Percentiles rank a stretch among this genome's conserved stretches.
Conservation (phyloP, 2,888 invertebrate genomes). For the Sarcophaga carnaria region DNA sequence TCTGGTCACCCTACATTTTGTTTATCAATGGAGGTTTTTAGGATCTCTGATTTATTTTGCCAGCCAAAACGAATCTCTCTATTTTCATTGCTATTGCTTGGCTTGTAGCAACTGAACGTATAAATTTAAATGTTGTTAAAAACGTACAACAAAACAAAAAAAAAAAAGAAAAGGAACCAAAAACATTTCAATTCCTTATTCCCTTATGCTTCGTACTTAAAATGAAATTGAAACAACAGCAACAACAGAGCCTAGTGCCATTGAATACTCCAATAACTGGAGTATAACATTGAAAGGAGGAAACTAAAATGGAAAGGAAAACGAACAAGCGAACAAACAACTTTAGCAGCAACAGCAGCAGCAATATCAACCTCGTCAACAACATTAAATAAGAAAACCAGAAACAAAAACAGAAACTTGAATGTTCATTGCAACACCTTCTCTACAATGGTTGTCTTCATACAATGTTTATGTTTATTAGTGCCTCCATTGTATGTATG, state of each 20-base stretch:
- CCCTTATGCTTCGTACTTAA: background rate
- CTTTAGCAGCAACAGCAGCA: constrained; percentile 26
- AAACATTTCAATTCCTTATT: constrained; percentile 27
- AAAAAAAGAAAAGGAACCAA: constrained; percentile 10
- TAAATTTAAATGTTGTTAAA: constrained; percentile 69
- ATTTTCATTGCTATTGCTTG: constrained; percentile 74
- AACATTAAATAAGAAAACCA: constrained; percentile 13
- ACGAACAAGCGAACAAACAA: constrained; percentile 37
- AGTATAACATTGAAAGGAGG: background rate
- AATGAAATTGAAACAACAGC: constrained; percentile 62
- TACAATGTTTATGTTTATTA: background rate
- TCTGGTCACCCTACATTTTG: background rate
- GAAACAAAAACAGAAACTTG: no score
- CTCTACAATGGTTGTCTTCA: constrained; percentile 24
- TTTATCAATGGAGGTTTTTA: constrained; percentile 70
- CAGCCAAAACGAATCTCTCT: constrained; percentile 75
- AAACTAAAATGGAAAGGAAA: constrained; percentile 1
- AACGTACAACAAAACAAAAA: background rate
- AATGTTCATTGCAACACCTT: constrained; percentile 53
- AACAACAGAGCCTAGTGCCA: background rate
- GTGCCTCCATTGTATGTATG: no score
- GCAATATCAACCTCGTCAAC: constrained; percentile 11
- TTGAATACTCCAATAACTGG: constrained; percentile 36
- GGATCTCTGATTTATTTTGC: constrained; percentile 80
- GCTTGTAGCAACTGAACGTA: constrained; percentile 59